Evolutionary conservation across 53 echinoderm and acorn worm species (phyloP), one percentile per base, ranked within the genome.

Genomic region (Echinometra lucunter): DNA sequence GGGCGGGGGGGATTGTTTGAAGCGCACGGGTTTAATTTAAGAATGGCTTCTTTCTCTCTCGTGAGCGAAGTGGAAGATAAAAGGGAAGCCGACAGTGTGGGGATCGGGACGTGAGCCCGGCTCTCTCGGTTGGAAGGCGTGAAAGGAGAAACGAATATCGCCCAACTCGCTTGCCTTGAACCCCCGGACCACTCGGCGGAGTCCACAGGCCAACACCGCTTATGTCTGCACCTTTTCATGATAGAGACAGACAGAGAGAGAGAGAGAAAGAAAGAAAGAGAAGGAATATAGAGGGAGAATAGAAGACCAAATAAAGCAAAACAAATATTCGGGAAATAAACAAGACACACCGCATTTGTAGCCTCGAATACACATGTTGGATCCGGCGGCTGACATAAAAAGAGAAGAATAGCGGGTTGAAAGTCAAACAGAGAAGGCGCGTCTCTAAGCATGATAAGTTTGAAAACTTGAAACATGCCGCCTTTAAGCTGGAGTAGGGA

Each of bases 241-340:
- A 89, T n/a, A n/a, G n/a, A n/a, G n/a, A n/a, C n/a, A n/a, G n/a
- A n/a, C n/a, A n/a, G n/a, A n/a, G n/a, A n/a, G n/a, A n/a, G n/a
- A n/a, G n/a, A n/a, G n/a, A n/a, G n/a, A n/a, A n/a, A n/a, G n/a
- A 60, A 58, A 47, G 32, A 55, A 57, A 88, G 37, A 38, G 55
- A 88, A 88, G 13, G 45, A 57, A n/a, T 55, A 88, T 53, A 1
- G 34, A 27, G 16, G 30, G 17, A 83, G 82, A 58, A 63, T 83
- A 37, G 44, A 92, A 27, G 93, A 81, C 58, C 57, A 56, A 93
- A 75, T 83, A 78, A 92, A 92, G 78, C 78, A 78, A 92, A 78
- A 92, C 92, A 92, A 92, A 92, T 92, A 92, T 92, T 92, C 92
- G 78, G 18, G 78, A 92, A 75, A 56, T 92, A 78, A 78, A 92